Evolutionary conservation across 2,113 vertebrate genomes (phyloP).

Genomic region (Pteropus alecto): DNA sequence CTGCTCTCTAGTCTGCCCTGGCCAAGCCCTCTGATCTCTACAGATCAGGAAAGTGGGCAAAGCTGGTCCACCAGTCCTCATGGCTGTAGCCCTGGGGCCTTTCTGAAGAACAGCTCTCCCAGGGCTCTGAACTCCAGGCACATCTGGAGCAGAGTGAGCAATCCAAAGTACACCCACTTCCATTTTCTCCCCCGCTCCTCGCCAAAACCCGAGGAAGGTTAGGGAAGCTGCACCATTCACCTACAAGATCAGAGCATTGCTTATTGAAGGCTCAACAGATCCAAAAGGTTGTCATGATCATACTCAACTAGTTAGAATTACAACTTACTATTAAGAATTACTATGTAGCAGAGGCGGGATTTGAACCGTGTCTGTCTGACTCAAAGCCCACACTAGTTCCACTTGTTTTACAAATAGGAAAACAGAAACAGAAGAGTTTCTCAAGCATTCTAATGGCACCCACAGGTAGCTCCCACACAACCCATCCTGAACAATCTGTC

Average conservation of each 20-base stretch:
- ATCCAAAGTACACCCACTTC: neutral
- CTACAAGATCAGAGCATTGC: neutral
- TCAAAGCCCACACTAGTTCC: neutral
- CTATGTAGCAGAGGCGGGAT: neutral
- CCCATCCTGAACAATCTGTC: neutral
- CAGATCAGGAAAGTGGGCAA: neutral
- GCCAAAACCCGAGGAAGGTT: neutral
- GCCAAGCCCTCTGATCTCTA: neutral
- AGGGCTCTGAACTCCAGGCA: neutral
- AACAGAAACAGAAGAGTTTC: neutral
- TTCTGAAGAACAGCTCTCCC: neutral
- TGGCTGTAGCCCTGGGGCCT: neutral
- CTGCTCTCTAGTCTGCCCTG: neutral
- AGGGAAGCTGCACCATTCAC: neutral
- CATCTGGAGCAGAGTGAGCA: neutral
- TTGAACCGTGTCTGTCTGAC: neutral
- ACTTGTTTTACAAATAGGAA: neutral
- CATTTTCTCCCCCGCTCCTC: neutral
- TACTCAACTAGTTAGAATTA: neutral
- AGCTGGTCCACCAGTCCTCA: neutral
- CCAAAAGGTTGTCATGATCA: neutral
- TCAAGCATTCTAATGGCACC: neutral
- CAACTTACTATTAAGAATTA: neutral
- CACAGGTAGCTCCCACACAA: neutral
- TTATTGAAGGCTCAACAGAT: neutral